Percentiles rank a stretch among this genome's conserved stretches.
Evolutionary conservation across 2,888 invertebrate genomes (phyloP).

Genomic region (Campoletis raptor): DNA sequence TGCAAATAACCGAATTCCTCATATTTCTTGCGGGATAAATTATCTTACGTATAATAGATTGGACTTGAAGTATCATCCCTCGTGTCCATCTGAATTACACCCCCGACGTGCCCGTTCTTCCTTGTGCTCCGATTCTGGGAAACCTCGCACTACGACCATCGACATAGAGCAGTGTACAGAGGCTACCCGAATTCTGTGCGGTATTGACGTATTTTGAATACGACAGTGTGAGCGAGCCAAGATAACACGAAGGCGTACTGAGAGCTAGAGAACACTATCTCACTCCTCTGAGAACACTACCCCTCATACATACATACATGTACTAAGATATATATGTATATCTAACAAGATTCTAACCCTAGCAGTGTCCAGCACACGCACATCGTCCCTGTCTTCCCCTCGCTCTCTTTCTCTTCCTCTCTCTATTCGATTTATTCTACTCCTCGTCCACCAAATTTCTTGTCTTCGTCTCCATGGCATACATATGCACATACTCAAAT

Average conservation of each 20-base stretch:
- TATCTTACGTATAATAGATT: not conserved
- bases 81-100: not conserved
- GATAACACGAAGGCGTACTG: conserved; percentile 63
- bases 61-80: not conserved
- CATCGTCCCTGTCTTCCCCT: conserved; percentile 69
- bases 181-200: conserved; percentile 72
- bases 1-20: not conserved
- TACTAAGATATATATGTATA: not conserved
- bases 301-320: conserved; percentile 17
- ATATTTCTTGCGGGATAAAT: not conserved
- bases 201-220: conserved; percentile 81
- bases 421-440: conserved; percentile 53
- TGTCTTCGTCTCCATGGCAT: conserved; percentile 6
- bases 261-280: conserved; percentile 74
- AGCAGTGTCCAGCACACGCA: conserved; percentile 64
- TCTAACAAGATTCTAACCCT: conserved; percentile 43
- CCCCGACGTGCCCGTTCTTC: not conserved
- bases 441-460: conserved; percentile 38
- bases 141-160: conserved; percentile 49
- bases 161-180: conserved; percentile 34
- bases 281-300: conserved; percentile 66
- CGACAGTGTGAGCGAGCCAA: conserved; percentile 59
- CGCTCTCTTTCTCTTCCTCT: not conserved
- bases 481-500: conserved; percentile 11
- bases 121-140: conserved; percentile 40